Base-by-base conservation (phyloP, 2,888 invertebrate genomes). In the Operophtera brumata region DNA sequence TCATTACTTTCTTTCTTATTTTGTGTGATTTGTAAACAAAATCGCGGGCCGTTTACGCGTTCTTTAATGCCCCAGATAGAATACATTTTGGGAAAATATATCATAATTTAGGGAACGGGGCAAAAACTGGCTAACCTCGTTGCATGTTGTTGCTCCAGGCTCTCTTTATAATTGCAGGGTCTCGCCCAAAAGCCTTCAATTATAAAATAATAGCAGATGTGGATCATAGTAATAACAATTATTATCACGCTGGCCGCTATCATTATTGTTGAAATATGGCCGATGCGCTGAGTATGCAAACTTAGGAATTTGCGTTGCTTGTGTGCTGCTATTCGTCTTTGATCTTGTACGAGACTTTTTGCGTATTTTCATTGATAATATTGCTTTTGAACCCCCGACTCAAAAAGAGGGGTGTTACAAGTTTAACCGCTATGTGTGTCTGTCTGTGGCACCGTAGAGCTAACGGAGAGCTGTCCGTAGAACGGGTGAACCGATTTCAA, bases 131-230 rank as follows among this genome's bases (percentile, higher is more conserved):
- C 71, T 77, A 78, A 82, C 75, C 76, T 78, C 79, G 82, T 84
- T 88, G 87, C 87, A 85, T 82, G 87, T 82, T 72, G 74, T 77
- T 75, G 87, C 90, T 88, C 73, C 78, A 82, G 90, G 89, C 90
- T 84, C 82, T 83, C 77, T 78, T 87, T 82, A 90, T 90, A 90
- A 90, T 90, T 90, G 89, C 77, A 77, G 87, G 89, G 86, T 90
- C 89, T 87, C 85, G 84, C 86, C 85, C 86, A 86, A 90, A 89
- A 89, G 78, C 85, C 79, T 55, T 86, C 87, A 90, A 90, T 90
- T 90, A 90, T 90, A 88, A 90, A 89, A 89, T 90, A 90, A 90
- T 90, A 89, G 85, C 86, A 89, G 88, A 88, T 88, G 87, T 82
- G 87, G 85, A 86, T 89, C 87, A 85, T 88, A 88, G 87, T 90